phyloP scores from a whole-genome alignment of 2,113 vertebrate genomes.

The Xerus inauris region DNA sequence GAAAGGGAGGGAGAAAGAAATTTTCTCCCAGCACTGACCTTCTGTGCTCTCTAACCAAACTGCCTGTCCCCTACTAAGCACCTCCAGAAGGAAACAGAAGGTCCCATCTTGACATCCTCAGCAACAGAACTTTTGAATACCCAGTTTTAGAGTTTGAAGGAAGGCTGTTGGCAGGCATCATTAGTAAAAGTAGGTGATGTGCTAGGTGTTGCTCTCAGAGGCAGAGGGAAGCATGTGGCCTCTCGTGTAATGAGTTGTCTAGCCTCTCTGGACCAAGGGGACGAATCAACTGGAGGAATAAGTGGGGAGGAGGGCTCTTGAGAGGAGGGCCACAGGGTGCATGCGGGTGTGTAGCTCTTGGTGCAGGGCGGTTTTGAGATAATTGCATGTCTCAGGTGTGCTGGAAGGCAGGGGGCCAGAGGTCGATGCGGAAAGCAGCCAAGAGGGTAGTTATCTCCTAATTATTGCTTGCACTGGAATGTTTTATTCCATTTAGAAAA shows the following conservation, averaged over 20 bases:
- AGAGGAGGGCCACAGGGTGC: slow-evolving; percentile 1
- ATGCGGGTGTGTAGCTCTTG: neutral
- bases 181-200: neutral
- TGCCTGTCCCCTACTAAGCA: neutral
- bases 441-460: slow-evolving; percentile 68
- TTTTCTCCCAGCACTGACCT: accelerated
- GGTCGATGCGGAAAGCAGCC: slow-evolving; percentile 60
- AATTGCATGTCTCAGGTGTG: slow-evolving; percentile 67
- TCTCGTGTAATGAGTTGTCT: neutral
- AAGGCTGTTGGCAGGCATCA: neutral
- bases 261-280: neutral
- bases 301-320: neutral
- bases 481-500: slow-evolving; percentile 80
- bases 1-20: neutral
- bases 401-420: slow-evolving; percentile 68
- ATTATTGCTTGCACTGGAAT: slow-evolving; percentile 71
- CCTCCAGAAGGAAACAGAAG: neutral
- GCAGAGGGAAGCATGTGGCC: neutral
- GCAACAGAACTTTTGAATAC: neutral
- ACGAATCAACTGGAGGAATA: neutral
- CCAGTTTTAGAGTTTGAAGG: neutral
- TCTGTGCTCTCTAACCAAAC: neutral
- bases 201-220: neutral
- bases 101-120: neutral
- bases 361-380: neutral